Conservation (phyloP, 2,888 invertebrate genomes). For the Tenthredo amoena region DNA sequence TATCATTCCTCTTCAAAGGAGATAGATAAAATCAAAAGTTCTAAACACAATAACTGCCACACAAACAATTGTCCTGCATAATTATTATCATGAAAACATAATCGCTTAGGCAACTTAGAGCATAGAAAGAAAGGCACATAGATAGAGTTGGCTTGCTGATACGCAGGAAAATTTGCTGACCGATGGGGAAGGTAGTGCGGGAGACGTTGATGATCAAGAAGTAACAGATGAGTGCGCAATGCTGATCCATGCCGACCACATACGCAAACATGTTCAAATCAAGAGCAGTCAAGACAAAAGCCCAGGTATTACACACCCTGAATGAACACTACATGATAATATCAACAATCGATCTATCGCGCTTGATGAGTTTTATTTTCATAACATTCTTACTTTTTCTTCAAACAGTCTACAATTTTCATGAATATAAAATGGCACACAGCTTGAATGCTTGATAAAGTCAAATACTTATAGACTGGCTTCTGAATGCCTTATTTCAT, state of each 20-base stretch:
- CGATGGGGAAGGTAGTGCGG: constrained; percentile 82
- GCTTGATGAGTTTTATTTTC: constrained; percentile 13
- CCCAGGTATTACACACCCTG: constrained; percentile 66
- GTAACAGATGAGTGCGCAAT: constrained; percentile 87
- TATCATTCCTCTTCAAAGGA: background rate
- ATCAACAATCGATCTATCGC: constrained; percentile 28
- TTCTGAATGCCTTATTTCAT: constrained; percentile 37
- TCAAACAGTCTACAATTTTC: background rate
- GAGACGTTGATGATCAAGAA: constrained; percentile 82
- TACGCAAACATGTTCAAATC: constrained; percentile 72
- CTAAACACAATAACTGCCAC: constrained; percentile 49
- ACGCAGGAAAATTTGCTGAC: constrained; percentile 81
- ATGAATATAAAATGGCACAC: background rate
- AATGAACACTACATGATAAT: constrained; percentile 52
- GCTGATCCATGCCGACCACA: constrained; percentile 80
- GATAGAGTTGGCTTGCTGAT: constrained; percentile 62
- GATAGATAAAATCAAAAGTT: constrained; percentile 1
- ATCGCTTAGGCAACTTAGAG: constrained; percentile 48
- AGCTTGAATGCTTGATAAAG: constrained; percentile 11
- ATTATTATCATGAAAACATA: constrained; percentile 29
- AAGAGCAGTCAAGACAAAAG: constrained; percentile 72
- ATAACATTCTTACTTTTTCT: background rate
- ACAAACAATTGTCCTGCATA: constrained; percentile 11
- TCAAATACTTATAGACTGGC: constrained; percentile 24
- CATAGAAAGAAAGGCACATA: constrained; percentile 49